A percentile compares a stretch with the other conserved stretches of the same genome.
These are phyloP conservation scores for Platyscapa corneri DNA, from an alignment of 1,140 invertebrate genomes.

Conservation along the genomic window DNA sequence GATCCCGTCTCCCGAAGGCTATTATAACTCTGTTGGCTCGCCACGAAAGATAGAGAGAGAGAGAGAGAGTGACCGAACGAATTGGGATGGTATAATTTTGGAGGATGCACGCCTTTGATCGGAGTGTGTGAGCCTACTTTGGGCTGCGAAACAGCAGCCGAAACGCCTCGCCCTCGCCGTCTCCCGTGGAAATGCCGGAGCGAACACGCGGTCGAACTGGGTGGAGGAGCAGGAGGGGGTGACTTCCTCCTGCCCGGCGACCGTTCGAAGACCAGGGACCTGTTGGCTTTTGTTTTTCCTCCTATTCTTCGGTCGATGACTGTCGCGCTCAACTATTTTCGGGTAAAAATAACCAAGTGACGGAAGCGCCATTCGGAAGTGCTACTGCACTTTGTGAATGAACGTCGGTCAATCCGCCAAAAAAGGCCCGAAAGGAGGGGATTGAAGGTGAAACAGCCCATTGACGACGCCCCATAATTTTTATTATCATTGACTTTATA, in stretches of 20 bases:
- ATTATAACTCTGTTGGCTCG: no score
- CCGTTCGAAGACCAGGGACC: neutral
- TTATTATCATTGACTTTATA: neutral
- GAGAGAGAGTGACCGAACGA: neutral
- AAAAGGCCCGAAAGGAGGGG: neutral
- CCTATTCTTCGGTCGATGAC: slow-evolving; percentile 7
- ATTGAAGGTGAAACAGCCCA: neutral
- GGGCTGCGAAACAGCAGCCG: neutral
- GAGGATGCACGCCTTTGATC: neutral
- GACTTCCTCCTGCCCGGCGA: neutral
- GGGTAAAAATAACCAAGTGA: neutral
- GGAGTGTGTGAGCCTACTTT: neutral
- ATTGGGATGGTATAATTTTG: neutral
- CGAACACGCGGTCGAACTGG: neutral
- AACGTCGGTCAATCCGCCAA: neutral
- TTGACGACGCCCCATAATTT: neutral
- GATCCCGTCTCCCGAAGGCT: no score
- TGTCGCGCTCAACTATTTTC: neutral
- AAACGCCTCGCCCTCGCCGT: neutral
- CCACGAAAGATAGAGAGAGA: neutral
- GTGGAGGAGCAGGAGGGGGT: neutral
- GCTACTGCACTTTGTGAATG: neutral
- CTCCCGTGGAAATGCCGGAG: no score
- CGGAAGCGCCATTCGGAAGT: slow-evolving; percentile 4
- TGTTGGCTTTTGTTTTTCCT: neutral